Conservation (phyloP, 1,140 invertebrate genomes). For the Drosophila repletoides region DNA sequence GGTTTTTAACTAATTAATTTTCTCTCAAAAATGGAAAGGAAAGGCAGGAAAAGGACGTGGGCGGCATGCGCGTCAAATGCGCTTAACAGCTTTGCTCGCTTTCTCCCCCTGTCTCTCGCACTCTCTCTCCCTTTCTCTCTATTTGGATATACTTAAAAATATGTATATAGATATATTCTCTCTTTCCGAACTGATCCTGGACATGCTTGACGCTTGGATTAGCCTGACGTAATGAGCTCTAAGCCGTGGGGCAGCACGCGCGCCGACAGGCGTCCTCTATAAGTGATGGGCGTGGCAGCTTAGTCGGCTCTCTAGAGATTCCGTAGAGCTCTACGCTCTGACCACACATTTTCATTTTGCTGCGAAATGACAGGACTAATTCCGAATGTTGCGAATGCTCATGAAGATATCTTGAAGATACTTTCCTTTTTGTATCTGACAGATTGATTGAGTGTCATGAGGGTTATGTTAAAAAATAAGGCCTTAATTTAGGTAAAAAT, state of each 20-base stretch:
- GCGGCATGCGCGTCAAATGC: slow-evolving; percentile 66
- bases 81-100: slow-evolving; percentile 72
- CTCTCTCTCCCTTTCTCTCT: not conserved
- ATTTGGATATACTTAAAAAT: too few relatives aligned
- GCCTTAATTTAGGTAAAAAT: too few relatives aligned
- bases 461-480: not conserved
- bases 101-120: slow-evolving; percentile 8
- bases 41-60: slow-evolving; percentile 15
- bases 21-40: slow-evolving; percentile 14
- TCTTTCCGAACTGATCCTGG: slow-evolving; percentile 23
- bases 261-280: not conserved
- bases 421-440: not conserved
- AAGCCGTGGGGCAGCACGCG: slow-evolving; percentile 46
- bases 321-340: not conserved
- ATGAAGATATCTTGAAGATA: not conserved
- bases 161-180: too few relatives aligned
- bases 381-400: not conserved
- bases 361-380: not conserved
- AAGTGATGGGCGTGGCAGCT: slow-evolving; percentile 23
- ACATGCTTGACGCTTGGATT: slow-evolving; percentile 60
- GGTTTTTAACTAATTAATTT: slow-evolving; percentile 63
- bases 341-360: not conserved
- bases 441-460: not conserved
- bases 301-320: not conserved
- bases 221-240: slow-evolving; percentile 61